Base-by-base conservation (phyloP, 2,888 invertebrate species). In the Hyposoter didymator region DNA sequence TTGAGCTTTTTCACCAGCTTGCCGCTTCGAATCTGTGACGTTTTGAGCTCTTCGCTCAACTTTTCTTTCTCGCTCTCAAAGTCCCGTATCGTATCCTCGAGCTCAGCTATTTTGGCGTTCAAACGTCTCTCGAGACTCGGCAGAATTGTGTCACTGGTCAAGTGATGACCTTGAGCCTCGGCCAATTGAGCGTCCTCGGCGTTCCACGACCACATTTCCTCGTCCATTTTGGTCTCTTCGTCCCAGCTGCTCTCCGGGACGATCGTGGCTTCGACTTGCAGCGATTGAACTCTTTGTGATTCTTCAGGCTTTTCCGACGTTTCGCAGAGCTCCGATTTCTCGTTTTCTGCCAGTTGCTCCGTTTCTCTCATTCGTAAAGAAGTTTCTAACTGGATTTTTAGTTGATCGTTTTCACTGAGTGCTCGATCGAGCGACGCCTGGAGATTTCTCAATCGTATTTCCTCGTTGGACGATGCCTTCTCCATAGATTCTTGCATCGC, bases 1-100 rank as follows among this genome's bases (percentile, higher is more conserved):
- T 98, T 98, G 64, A 98, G 94, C 93, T 98, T 98, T 90, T 97
- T 97, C 89, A 98, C 94, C 87, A 98, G 95, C 94, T 97, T 98
- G 1, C 96, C 95, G 45, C 96, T 96, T 92, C 97, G 97, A 0
- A 96, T 94, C 92, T 97, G 96, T 84, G 95, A 94, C 43, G 95
- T 94, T 87, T 96, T 95, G 10, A 97, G 95, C 88, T 97, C 97
- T 78, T 95, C 95, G 82, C 95, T 94, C 28, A 96, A 93, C 66
- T 94, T 94, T 22, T 95, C 95, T 84, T 96, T 95, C 85, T 96
- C 95, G 1, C 94, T 92, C 89, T 95, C 95, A 6, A 97, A 94
- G 78, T 95, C 94, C 43, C 94, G 93, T n/a, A 97, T 94, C 89
- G 95, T 95, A 74, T 95, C 95, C 89, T 95, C 95, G 39, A 96